phyloP scores from a whole-genome alignment of 2,797 vertebrate species.

The Esox masquinongy region DNA sequence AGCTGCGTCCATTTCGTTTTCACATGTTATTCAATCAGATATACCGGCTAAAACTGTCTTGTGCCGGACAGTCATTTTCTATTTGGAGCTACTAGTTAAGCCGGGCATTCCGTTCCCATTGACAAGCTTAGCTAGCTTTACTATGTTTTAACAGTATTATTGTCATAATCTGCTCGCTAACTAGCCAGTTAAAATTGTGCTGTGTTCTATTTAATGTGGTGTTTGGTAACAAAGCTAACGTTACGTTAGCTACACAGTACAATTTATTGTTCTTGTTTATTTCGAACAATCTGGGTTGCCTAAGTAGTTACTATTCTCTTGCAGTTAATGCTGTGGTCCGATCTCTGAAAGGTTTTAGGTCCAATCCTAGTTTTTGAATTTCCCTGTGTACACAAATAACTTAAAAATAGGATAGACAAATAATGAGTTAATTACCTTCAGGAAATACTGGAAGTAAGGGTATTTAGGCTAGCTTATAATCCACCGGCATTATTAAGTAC shows the following conservation, averaged over 20 bases:
- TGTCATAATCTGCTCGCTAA: neutral
- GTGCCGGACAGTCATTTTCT: neutral
- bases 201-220: slow-evolving; percentile 1
- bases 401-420: too few relatives aligned
- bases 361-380: too few relatives aligned
- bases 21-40: neutral
- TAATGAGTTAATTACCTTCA: too few relatives aligned
- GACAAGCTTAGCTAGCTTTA: neutral
- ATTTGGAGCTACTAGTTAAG: neutral
- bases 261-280: slow-evolving; percentile 34
- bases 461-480: too few relatives aligned
- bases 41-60: neutral
- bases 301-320: slow-evolving; percentile 47
- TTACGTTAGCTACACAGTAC: slow-evolving; percentile 16
- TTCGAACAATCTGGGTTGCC: slow-evolving; percentile 15
- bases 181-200: slow-evolving; percentile 16
- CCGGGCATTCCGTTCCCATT: neutral
- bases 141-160: neutral
- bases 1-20: neutral
- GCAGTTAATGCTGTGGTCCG: neutral
- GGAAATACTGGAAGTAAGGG: too few relatives aligned
- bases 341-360: too few relatives aligned
- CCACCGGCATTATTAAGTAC: too few relatives aligned
- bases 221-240: neutral
- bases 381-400: too few relatives aligned